Conservation (phyloP, 2,113 vertebrate species). For the Oostethus manadensis region DNA sequence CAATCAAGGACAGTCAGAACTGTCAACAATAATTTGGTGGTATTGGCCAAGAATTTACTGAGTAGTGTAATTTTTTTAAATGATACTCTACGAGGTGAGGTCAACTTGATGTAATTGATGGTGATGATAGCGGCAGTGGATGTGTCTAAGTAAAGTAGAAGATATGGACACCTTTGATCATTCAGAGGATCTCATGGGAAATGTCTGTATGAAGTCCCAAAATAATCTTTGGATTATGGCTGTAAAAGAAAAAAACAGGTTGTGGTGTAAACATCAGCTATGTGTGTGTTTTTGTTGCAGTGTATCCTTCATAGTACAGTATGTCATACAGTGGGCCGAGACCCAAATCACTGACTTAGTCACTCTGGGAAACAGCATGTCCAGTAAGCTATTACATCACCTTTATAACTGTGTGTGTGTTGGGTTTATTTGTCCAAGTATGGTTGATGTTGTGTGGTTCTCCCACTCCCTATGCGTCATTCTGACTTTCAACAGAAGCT, state of each 20-base stretch:
- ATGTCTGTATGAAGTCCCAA: neutral
- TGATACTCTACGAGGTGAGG: neutral
- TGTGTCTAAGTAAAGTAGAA: neutral
- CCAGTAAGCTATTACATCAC: conserved; percentile 43
- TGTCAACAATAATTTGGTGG: conserved; percentile 10
- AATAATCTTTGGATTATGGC: neutral
- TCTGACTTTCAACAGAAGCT: conserved; percentile 15
- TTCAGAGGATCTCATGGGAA: neutral
- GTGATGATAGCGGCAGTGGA: neutral
- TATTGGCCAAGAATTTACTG: neutral
- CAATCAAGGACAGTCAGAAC: conserved; percentile 11
- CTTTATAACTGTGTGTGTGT: conserved; percentile 23
- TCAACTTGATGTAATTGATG: neutral
- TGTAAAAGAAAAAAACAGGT: neutral
- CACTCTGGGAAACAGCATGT: conserved; percentile 24
- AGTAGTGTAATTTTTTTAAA: neutral
- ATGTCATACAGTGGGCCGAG: conserved; percentile 15
- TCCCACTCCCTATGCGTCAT: conserved; percentile 29
- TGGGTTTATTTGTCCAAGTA: conserved; percentile 14
- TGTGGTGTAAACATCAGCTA: conserved; percentile 11
- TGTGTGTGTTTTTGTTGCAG: conserved; percentile 6
- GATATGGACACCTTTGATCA: neutral
- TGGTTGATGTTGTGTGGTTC: conserved; percentile 8
- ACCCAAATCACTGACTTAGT: conserved; percentile 6
- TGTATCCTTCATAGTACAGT: neutral